These are phyloP conservation scores for Coptodon rendalli DNA, from an alignment of 2,113 vertebrate species.

Conservation along the genomic window DNA sequence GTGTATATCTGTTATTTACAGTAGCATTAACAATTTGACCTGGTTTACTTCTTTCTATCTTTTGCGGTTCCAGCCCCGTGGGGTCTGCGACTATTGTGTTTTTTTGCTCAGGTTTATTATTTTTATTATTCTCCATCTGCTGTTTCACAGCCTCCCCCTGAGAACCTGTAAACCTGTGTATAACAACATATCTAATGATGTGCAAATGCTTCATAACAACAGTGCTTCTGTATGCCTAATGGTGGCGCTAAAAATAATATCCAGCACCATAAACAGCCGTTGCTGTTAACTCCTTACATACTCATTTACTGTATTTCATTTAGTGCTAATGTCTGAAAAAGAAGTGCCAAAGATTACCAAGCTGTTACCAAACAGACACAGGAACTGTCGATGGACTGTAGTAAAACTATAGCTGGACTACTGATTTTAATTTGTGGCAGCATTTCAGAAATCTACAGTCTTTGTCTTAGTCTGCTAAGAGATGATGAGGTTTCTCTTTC, in stretches of 20 bases:
- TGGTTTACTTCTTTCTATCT: conserved; percentile 26
- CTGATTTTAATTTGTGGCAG: neutral
- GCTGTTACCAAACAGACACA: neutral
- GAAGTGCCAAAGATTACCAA: neutral
- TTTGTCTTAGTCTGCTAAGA: neutral
- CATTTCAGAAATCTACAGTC: neutral
- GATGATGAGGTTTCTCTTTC: neutral
- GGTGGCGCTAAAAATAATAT: conserved; percentile 9
- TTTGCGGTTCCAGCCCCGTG: conserved; percentile 14
- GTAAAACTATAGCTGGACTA: neutral
- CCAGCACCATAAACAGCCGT: neutral
- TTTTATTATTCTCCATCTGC: conserved; percentile 26
- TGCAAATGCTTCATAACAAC: conserved; percentile 8
- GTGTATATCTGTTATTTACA: conserved; percentile 47
- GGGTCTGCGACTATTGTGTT: neutral
- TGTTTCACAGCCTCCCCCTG: neutral
- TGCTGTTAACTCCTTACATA: neutral
- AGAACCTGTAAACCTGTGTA: neutral
- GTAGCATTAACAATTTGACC: conserved; percentile 46
- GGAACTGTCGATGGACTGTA: neutral
- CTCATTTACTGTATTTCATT: neutral
- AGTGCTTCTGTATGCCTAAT: neutral
- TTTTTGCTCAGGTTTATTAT: conserved; percentile 18
- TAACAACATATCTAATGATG: conserved; percentile 25
- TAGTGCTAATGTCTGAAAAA: neutral